Conservation (phyloP, 2,113 vertebrate species). For the Chunga burmeisteri region DNA sequence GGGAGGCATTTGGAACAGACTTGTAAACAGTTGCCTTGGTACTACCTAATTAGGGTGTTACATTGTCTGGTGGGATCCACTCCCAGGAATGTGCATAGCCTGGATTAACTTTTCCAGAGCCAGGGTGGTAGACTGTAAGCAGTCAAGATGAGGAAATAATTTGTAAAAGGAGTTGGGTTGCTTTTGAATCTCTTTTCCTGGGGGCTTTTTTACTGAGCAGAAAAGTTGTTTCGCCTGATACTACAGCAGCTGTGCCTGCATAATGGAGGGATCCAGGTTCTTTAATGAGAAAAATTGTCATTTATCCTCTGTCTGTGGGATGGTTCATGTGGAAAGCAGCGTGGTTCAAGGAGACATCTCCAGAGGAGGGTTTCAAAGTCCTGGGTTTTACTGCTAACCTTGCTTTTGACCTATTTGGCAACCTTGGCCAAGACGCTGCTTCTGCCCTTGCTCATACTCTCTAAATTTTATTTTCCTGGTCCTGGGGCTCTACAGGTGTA, state of each 20-base stretch:
- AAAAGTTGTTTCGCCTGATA: not conserved
- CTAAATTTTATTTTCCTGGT: not conserved
- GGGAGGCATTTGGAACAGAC: constrained; percentile 51
- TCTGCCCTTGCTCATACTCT: not conserved
- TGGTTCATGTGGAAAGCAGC: not conserved
- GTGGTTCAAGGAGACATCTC: not conserved
- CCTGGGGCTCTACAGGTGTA: not conserved
- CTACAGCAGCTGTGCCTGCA: not conserved
- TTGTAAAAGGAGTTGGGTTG: not conserved
- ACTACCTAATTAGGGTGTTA: constrained; percentile 42
- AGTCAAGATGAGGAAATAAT: not conserved
- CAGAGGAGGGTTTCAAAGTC: not conserved
- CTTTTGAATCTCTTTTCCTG: not conserved
- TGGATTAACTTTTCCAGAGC: constrained; percentile 41
- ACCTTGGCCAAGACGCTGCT: not conserved
- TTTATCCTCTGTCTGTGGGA: not conserved
- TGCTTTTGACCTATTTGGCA: not conserved
- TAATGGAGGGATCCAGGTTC: not conserved
- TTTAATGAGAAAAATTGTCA: not conserved
- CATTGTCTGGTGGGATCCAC: constrained; percentile 56
- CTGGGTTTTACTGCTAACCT: not conserved
- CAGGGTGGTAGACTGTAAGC: constrained; percentile 16
- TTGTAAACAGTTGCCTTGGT: constrained; percentile 67
- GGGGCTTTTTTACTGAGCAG: not conserved
- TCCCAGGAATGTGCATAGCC: constrained; percentile 33